phyloP scores from a whole-genome alignment of 2,888 invertebrate species.

The Steinernema hermaphroditum region DNA sequence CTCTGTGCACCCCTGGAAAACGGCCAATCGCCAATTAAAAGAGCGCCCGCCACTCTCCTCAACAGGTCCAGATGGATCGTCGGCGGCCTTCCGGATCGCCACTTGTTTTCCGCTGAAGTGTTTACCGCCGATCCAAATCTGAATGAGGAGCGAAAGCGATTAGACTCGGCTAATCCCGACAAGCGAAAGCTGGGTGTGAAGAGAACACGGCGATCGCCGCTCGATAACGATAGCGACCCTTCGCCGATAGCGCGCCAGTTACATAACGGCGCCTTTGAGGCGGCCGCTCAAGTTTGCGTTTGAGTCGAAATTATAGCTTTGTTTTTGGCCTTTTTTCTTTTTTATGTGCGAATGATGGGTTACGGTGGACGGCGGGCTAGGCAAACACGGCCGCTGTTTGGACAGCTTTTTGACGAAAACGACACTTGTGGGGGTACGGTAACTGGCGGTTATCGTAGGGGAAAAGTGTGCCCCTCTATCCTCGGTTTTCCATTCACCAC shows the following conservation, averaged over 20 bases:
- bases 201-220: background rate
- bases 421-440: background rate
- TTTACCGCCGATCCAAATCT: conserved; percentile 15
- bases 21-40: conserved; percentile 22
- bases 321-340: background rate
- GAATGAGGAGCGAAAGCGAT: conserved; percentile 30
- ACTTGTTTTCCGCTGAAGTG: conserved; percentile 27
- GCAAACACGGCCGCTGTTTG: conserved; percentile 23
- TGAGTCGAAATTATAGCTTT: conserved; percentile 23
- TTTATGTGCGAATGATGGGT: conserved; percentile 3
- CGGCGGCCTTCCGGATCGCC: conserved; percentile 29
- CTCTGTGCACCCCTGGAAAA: no score
- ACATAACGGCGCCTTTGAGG: conserved; percentile 9
- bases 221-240: background rate
- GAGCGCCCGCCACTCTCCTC: conserved; percentile 7
- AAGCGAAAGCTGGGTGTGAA: conserved; percentile 5
- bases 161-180: conserved; percentile 29
- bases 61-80: conserved; percentile 28
- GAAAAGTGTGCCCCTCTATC: no score
- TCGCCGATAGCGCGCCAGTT: background rate
- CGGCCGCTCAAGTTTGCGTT: conserved; percentile 19
- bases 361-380: background rate
- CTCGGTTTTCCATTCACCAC: no score
- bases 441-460: background rate
- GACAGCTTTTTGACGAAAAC: background rate